A percentile compares a stretch with the other conserved stretches of the same genome.
phyloP scores from a whole-genome alignment of 2,797 vertebrate species.

The Etheostoma nigrum region DNA sequence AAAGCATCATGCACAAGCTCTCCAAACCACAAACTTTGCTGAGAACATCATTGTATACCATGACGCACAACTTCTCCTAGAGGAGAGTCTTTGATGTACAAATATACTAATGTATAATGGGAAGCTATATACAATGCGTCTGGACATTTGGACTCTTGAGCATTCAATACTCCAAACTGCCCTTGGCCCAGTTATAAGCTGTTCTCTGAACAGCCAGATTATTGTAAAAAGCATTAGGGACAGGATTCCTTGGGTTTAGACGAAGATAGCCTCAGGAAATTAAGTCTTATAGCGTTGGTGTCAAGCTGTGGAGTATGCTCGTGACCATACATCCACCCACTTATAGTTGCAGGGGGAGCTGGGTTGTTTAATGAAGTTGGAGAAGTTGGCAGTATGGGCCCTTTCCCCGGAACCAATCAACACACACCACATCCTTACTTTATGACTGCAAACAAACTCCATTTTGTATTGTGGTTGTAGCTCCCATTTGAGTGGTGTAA shows the following conservation, averaged over 20 bases:
- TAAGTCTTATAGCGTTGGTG: not conserved
- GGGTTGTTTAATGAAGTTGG: not conserved
- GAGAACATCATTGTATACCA: not conserved
- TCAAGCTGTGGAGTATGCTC: not conserved
- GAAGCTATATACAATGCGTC: not conserved
- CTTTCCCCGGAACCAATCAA: conserved; percentile 2
- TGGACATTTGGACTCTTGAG: conserved; percentile 12
- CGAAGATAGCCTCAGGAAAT: conserved; percentile 46
- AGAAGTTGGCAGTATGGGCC: not conserved
- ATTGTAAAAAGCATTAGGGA: conserved; percentile 52
- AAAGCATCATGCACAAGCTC: not conserved
- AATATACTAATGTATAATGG: not conserved
- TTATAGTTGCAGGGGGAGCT: not conserved
- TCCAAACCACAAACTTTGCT: conserved; percentile 2
- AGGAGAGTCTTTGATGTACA: not conserved
- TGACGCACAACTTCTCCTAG: not conserved
- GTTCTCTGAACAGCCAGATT: conserved; percentile 57
- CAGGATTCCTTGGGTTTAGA: conserved; percentile 38
- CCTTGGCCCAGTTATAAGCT: conserved; percentile 59
- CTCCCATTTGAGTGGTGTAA: conserved; percentile 55
- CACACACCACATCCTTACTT: conserved; percentile 12
- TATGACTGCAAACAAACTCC: conserved; percentile 41
- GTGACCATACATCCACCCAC: not conserved
- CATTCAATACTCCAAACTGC: conserved; percentile 31
- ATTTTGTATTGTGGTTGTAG: conserved; percentile 25